Percentiles rank a stretch among this genome's conserved stretches.
These are phyloP conservation scores for Muscicapa adusta DNA, from an alignment of 2,113 vertebrate species.

Conservation along the genomic window DNA sequence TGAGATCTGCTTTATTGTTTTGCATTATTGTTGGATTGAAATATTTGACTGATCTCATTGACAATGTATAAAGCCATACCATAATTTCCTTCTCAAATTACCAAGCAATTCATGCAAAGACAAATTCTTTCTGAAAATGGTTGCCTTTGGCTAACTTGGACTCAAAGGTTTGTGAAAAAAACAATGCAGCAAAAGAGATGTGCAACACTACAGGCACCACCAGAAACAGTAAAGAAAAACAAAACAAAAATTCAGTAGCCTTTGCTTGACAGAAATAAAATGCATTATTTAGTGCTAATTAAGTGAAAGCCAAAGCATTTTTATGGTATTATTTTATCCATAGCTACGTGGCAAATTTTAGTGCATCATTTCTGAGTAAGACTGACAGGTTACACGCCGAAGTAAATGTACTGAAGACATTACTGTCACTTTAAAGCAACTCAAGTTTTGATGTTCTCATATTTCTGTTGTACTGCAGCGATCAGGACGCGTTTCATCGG, in stretches of 20 bases:
- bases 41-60: background rate
- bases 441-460: background rate
- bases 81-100: background rate
- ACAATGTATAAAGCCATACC: background rate
- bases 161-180: background rate
- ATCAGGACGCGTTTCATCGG: background rate
- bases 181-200: background rate
- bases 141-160: background rate
- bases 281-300: background rate
- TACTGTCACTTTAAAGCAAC: constrained; percentile 39
- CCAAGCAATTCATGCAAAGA: background rate
- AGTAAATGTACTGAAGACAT: constrained; percentile 15
- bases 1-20: background rate
- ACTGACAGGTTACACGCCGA: constrained; percentile 8
- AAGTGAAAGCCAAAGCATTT: background rate
- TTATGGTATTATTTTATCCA: background rate
- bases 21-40: background rate
- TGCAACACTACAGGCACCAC: background rate
- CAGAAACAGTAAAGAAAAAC: background rate
- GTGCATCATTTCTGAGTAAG: background rate
- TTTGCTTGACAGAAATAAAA: constrained; percentile 5
- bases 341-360: background rate
- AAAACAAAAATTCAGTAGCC: background rate
- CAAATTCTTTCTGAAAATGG: background rate
- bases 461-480: background rate